A percentile compares a stretch with the other conserved stretches of the same genome.
These are phyloP conservation scores for Neomonachus schauinslandi DNA, from an alignment of 2,113 vertebrate genomes.

Conservation along the genomic window DNA sequence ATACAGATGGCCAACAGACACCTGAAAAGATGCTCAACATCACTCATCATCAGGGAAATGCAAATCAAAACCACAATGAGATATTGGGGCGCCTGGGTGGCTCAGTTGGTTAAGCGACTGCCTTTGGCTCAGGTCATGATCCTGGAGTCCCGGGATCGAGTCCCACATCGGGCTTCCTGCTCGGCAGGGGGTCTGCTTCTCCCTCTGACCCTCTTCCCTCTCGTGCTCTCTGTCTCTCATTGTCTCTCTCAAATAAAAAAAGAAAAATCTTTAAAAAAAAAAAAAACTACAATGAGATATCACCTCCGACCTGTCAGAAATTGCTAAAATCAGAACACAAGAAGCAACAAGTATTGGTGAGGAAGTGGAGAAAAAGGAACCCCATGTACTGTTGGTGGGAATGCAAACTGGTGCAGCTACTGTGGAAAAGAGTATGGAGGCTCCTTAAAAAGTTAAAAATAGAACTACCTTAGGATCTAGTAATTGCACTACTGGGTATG, in stretches of 20 bases:
- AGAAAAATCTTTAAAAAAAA: no score
- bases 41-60: not conserved
- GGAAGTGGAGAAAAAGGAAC: not conserved
- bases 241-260: no score
- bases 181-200: no score
- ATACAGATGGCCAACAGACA: not conserved
- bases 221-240: no score
- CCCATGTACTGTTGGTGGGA: not conserved
- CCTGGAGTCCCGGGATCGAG: no score
- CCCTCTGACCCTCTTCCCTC: no score
- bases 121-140: no score
- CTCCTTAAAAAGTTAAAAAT: not conserved
- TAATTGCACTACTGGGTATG: not conserved
- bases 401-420: not conserved
- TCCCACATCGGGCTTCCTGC: no score
- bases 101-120: no score
- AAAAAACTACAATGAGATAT: not conserved
- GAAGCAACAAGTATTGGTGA: not conserved
- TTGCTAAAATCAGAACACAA: not conserved
- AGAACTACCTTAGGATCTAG: not conserved
- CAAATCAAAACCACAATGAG: not conserved
- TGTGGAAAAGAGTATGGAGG: not conserved
- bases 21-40: not conserved
- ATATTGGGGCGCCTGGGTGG: no score
- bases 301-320: not conserved